Conservation (phyloP, 1,140 invertebrate species). For the Helicoverpa armigera region DNA sequence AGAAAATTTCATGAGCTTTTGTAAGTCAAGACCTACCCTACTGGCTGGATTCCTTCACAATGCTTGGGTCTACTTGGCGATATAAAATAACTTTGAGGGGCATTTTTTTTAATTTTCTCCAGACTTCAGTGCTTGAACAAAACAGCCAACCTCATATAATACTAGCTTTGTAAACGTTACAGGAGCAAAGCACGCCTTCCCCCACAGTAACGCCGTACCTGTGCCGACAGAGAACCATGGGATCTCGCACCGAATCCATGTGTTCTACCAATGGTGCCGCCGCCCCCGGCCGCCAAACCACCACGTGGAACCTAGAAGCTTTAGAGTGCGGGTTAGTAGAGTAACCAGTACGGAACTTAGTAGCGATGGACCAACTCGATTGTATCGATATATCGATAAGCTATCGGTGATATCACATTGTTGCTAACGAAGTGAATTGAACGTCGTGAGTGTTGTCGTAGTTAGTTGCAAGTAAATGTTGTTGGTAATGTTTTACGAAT, state of each 20-base stretch:
- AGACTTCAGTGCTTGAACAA: background rate
- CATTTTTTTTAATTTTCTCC: too few relatives aligned
- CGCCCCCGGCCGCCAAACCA: slow-evolving; percentile 56
- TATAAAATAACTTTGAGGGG: too few relatives aligned
- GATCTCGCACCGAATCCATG: slow-evolving; percentile 76
- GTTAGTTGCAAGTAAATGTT: slow-evolving; percentile 4
- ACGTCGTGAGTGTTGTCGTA: slow-evolving; percentile 8
- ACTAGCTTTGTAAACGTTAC: slow-evolving; percentile 14
- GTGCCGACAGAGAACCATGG: slow-evolving; percentile 91
- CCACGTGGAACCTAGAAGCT: slow-evolving; percentile 77
- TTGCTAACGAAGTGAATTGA: slow-evolving; percentile 14
- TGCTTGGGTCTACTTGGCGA: too few relatives aligned
- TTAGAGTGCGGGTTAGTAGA: slow-evolving; percentile 77
- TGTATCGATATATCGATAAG: slow-evolving; percentile 18
- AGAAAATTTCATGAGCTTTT: too few relatives aligned
- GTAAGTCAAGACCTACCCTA: too few relatives aligned
- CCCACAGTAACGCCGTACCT: slow-evolving; percentile 92
- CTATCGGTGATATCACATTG: slow-evolving; percentile 19
- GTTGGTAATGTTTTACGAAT: slow-evolving; percentile 16
- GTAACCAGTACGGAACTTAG: slow-evolving; percentile 33
- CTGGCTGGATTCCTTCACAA: too few relatives aligned
- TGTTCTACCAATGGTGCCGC: slow-evolving; percentile 64
- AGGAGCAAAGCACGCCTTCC: slow-evolving; percentile 92
- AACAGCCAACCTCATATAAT: slow-evolving; percentile 14
- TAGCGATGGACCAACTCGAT: slow-evolving; percentile 18